These are phyloP conservation scores for Lanistes nyassanus DNA, from an alignment of 1,140 invertebrate genomes.

Conservation along the genomic window DNA sequence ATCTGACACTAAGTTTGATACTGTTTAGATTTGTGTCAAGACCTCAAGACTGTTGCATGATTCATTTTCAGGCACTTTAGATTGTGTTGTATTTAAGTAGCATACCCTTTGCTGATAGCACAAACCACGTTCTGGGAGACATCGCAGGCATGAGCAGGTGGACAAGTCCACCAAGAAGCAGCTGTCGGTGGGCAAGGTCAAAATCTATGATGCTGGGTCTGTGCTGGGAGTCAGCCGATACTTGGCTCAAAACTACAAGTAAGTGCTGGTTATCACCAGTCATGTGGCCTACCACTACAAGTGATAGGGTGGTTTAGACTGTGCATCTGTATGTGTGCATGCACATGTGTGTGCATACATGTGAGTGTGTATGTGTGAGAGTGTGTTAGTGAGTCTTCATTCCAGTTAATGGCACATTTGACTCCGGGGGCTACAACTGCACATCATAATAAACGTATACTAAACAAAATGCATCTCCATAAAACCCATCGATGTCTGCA, in stretches of 20 bases:
- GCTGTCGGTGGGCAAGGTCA: slow-evolving; percentile 70
- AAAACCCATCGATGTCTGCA: neutral
- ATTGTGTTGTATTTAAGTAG: no score
- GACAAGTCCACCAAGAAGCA: slow-evolving; percentile 48
- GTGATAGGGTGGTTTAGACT: neutral
- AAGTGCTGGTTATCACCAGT: slow-evolving; percentile 64
- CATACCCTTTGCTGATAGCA: no score
- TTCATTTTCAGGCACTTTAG: no score
- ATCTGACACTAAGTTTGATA: no score
- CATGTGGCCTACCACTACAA: neutral
- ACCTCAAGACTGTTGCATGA: no score
- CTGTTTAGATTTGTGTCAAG: no score
- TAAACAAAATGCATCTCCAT: neutral
- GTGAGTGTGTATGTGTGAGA: slow-evolving; percentile 1
- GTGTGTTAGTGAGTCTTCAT: neutral
- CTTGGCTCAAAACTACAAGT: slow-evolving; percentile 85
- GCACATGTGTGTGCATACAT: neutral
- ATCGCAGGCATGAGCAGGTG: slow-evolving; percentile 17
- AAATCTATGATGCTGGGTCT: slow-evolving; percentile 83
- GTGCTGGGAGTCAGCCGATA: slow-evolving; percentile 82
- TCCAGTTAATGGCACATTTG: neutral
- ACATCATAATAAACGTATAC: neutral
- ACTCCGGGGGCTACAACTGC: neutral
- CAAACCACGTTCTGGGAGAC: neutral
- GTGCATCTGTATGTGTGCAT: neutral